Percentiles rank a stretch among this genome's conserved stretches.
Evolutionary conservation across 2,113 vertebrate species (phyloP).

Genomic region (Laterallus jamaicensis): DNA sequence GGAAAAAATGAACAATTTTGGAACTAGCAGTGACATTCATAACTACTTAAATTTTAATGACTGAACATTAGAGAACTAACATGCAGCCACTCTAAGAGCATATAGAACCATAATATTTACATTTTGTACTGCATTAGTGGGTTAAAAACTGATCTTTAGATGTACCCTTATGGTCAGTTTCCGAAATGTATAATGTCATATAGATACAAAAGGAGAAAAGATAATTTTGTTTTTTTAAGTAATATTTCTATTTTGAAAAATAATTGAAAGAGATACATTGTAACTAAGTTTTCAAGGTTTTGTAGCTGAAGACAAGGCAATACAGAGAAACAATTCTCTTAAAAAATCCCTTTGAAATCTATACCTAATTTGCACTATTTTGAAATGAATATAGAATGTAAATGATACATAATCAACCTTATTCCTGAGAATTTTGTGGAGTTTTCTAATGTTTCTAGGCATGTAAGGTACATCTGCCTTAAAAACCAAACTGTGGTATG

Average conservation of each 20-base stretch:
- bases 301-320: background rate
- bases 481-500: background rate
- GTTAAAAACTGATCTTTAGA: background rate
- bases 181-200: background rate
- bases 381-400: background rate
- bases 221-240: background rate
- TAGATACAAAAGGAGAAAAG: background rate
- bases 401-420: background rate
- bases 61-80: background rate
- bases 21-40: background rate
- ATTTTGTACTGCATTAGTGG: background rate
- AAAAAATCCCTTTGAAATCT: background rate
- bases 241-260: background rate
- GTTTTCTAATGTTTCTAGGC: background rate
- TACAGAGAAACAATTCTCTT: background rate
- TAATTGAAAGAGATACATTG: background rate
- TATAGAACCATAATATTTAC: background rate
- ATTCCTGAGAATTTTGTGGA: background rate
- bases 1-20: background rate
- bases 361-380: background rate
- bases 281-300: background rate
- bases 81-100: rapidly evolving
- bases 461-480: background rate
- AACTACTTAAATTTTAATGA: background rate
- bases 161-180: background rate